Base-by-base conservation (phyloP, 2,888 invertebrate species). In the Cotesia congregata region DNA sequence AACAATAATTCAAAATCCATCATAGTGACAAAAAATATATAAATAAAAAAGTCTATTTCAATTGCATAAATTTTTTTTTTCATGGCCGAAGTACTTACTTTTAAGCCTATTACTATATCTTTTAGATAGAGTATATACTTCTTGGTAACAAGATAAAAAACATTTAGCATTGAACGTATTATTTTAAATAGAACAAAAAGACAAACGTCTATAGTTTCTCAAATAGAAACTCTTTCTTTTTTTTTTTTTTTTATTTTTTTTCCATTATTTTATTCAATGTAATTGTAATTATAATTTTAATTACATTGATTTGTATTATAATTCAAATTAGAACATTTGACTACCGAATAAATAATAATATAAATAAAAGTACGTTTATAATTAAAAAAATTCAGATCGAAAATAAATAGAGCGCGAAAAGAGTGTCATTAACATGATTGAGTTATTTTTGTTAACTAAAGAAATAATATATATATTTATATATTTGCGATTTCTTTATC, bases 391-490 rank as follows among this genome's bases (percentile, higher is more conserved):
- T 65, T 65, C 38, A 20, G 65, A 38, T 6, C 20, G 20, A 17
- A 6, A 38, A 9, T 65, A 65, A 70, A 70, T 65, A 64, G 65
- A 75, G 70, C 69, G 68, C 41, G 69, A 59, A 75, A 75, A 75
- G 40, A 75, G 75, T 75, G 70, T 75, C 75, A 75, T 61, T 68
- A 65, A 69, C 75, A 64, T 70, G 40, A 41, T 75, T 75, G 75
- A 75, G 70, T 75, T 64, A 75, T 64, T 41, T 50, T 39, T 9
- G 12, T 12, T 65, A 50, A 12, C 20, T 30, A 65, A 38, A 12
- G 5, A 65, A 65, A 30, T 65, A 12, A 62, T 62, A 17, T 62
- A 17, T 62, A 62, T n/a, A 62, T 62, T 12, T 17, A 65, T 30
- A 79, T 12, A 50, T 40, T 62, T 40, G 9, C 39, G 6, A n/a